Evolutionary conservation across 1,140 invertebrate genomes (phyloP).

Genomic region (Telenomus remus): DNA sequence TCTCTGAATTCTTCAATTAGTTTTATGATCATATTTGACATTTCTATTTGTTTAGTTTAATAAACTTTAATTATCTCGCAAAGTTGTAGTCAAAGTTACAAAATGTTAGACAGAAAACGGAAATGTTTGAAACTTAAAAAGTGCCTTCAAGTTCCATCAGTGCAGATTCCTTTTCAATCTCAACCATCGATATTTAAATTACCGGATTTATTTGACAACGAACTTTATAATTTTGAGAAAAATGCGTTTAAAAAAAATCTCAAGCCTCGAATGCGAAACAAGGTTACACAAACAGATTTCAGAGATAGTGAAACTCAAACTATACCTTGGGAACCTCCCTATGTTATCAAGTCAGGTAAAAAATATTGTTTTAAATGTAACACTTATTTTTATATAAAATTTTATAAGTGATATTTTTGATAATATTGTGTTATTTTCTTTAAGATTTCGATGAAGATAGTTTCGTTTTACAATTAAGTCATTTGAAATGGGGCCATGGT

Average conservation of each 20-base stretch:
- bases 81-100: background rate
- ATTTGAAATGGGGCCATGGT: conserved; percentile 76
- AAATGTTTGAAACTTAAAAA: background rate
- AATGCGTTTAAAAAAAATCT: conserved; percentile 3
- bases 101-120: background rate
- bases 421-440: background rate
- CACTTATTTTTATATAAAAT: too few relatives aligned
- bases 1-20: too few relatives aligned
- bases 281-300: conserved; percentile 81
- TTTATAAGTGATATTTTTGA: too few relatives aligned
- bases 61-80: background rate
- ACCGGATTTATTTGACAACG: conserved; percentile 3
- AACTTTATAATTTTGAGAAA: background rate
- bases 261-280: conserved; percentile 58
- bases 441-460: conserved; percentile 56
- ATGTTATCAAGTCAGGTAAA: conserved; percentile 60
- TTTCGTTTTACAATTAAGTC: conserved; percentile 69
- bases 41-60: background rate
- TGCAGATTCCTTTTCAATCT: conserved; percentile 1
- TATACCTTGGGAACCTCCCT: conserved; percentile 83
- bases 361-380: conserved; percentile 1
- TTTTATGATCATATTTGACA: too few relatives aligned
- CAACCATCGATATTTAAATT: background rate
- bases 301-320: conserved; percentile 87
- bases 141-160: background rate